These are phyloP conservation scores for Anthopleura xanthogrammica DNA, from an alignment of 92 coral and sea anemone genomes.

Conservation along the genomic window DNA sequence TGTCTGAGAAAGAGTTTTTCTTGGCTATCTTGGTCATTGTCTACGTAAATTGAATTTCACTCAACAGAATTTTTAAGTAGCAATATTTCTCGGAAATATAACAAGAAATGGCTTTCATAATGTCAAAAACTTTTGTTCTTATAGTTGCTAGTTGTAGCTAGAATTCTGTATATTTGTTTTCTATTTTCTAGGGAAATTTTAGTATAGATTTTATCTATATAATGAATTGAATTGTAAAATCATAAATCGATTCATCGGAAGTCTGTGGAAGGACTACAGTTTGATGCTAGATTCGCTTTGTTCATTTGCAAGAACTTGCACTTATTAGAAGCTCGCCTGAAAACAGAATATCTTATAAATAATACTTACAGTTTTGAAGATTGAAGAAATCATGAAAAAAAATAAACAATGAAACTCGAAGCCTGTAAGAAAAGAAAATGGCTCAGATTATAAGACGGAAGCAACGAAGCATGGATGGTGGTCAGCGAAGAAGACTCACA, in stretches of 20 bases:
- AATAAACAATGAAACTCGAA: conserved; percentile 14
- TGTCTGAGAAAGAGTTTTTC: background rate
- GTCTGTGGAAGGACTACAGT: background rate
- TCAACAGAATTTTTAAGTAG: background rate
- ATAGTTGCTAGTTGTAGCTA: background rate
- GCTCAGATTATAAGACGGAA: background rate
- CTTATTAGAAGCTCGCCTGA: background rate
- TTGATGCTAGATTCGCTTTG: background rate
- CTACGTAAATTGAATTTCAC: background rate
- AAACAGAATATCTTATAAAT: background rate
- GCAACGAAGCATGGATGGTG: conserved; percentile 10
- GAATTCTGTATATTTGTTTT: background rate
- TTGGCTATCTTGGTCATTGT: background rate
- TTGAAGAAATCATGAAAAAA: conserved; percentile 15
- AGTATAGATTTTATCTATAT: background rate
- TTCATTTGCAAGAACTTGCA: background rate
- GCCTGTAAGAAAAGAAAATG: conserved; percentile 19
- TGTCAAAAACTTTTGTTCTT: too few relatives aligned
- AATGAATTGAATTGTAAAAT: background rate
- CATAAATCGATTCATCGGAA: background rate
- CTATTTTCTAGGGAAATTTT: background rate
- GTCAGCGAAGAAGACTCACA: background rate
- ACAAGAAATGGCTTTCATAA: too few relatives aligned
- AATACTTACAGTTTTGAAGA: conserved; percentile 33
- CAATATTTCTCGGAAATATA: background rate